phyloP scores from a whole-genome alignment of 2,113 vertebrate genomes.

The Leptodactylus fuscus region DNA sequence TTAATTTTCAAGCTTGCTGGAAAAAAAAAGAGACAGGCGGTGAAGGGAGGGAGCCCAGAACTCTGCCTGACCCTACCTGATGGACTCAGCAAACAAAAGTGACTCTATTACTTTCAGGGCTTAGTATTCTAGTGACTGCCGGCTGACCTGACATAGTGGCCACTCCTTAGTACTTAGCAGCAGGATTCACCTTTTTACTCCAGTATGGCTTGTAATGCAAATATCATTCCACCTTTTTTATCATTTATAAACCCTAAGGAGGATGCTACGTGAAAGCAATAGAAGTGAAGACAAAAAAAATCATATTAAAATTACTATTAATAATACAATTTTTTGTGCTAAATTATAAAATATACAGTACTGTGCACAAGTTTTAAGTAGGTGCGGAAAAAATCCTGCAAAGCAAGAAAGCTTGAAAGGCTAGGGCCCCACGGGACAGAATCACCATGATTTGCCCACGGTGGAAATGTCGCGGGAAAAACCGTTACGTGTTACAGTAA shows the following conservation, averaged over 20 bases:
- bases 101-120: constrained; percentile 31
- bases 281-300: not conserved
- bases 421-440: no score
- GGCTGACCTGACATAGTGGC: constrained; percentile 40
- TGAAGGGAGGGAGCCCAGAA: constrained; percentile 58
- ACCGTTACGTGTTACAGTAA: no score
- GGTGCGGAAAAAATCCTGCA: no score
- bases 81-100: constrained; percentile 55
- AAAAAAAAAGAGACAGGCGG: constrained; percentile 36
- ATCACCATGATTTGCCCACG: no score
- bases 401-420: no score
- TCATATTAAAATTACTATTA: no score
- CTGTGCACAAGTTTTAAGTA: no score
- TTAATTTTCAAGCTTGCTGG: constrained; percentile 49
- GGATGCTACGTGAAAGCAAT: not conserved
- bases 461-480: no score
- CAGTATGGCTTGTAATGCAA: constrained; percentile 20
- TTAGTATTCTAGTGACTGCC: constrained; percentile 26
- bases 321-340: no score
- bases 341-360: no score
- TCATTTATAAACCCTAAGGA: not conserved
- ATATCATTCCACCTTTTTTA: constrained; percentile 15
- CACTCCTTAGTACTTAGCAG: constrained; percentile 48
- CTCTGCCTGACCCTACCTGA: constrained; percentile 65
- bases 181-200: constrained; percentile 33